Evolutionary conservation across 2,113 vertebrate species (phyloP), one percentile per base, ranked within the genome.

Genomic region (Laterallus jamaicensis): DNA sequence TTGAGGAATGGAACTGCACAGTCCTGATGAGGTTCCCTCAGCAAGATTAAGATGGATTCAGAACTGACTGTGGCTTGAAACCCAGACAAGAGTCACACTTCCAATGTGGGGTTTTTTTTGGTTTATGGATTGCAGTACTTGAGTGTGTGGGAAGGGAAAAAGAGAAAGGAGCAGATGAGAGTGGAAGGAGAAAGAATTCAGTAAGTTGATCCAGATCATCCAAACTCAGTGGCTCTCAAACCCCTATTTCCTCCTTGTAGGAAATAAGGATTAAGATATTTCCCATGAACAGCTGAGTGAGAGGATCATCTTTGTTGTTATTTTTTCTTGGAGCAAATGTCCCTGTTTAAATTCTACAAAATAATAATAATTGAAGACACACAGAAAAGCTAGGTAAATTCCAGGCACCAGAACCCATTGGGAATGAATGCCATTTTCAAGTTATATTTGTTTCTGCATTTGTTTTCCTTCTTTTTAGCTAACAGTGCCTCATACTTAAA

Each of bases 391-490:
- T 44, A 60, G 62, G 68, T 90, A 92, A 91, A 90, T 83, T 93
- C 59, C 55, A 90, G 17, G 68, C 58, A 55, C 28, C 37, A 32
- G 21, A 82, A 64, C 28, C 93, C 58, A 88, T 31, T 89, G 82
- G 93, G 96, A 95, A 91, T 58, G 56, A 95, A 94, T 69, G 60
- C 32, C 0, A 10, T 92, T 93, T 92, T 96, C 90, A 96, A 96
- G 85, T 83, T 78, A 59, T 95, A 94, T 95, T 96, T 97, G 83
- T 31, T 93, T 97, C 93, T 89, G 68, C 74, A 89, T 95, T 92
- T 92, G 49, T 90, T 96, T 96, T 96, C 44, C 20, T 68, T 92
- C 64, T 93, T 91, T 83, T 87, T 66, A 92, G 71, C 86, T 80
- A 93, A 91, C 64, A 67, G 69, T 82, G 49, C 26, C 39, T 70